Conservation (phyloP, 2,888 invertebrate species). For the Drosophila cracens region DNA sequence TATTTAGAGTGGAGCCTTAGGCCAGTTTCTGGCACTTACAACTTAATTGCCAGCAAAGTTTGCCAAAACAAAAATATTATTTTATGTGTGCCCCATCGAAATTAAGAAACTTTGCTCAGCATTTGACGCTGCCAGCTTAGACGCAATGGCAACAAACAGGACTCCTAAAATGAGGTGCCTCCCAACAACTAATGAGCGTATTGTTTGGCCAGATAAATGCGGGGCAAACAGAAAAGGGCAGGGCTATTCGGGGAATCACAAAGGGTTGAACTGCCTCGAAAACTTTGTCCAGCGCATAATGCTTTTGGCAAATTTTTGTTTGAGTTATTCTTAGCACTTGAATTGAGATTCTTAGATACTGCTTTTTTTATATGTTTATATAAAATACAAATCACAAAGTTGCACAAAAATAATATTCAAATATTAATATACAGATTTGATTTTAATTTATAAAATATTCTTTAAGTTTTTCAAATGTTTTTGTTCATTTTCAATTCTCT, state of each 20-base stretch:
- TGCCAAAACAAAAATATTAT: conserved; percentile 75
- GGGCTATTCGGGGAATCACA: conserved; percentile 39
- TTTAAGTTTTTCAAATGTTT: neutral
- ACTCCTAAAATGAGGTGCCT: conserved; percentile 35
- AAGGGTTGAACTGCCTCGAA: conserved; percentile 49
- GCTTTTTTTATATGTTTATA: neutral
- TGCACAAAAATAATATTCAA: neutral
- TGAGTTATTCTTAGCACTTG: conserved; percentile 4
- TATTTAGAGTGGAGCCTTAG: conserved; percentile 39
- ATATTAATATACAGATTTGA: neutral
- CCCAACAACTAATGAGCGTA: conserved; percentile 71
- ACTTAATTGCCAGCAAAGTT: conserved; percentile 74
- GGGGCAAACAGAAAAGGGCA: conserved; percentile 36
- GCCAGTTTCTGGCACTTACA: conserved; percentile 53
- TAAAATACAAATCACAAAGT: neutral
- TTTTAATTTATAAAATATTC: neutral
- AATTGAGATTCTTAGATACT: neutral
- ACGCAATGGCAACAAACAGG: conserved; percentile 15
- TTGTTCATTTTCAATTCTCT: neutral
- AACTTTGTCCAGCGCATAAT: conserved; percentile 22
- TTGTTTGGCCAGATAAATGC: conserved; percentile 69
- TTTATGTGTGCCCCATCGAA: conserved; percentile 62
- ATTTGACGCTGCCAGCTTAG: conserved; percentile 20
- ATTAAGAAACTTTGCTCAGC: conserved; percentile 67
- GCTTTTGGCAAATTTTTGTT: conserved; percentile 25